These are phyloP conservation scores for Colius striatus DNA, from an alignment of 2,113 vertebrate genomes.

Conservation along the genomic window DNA sequence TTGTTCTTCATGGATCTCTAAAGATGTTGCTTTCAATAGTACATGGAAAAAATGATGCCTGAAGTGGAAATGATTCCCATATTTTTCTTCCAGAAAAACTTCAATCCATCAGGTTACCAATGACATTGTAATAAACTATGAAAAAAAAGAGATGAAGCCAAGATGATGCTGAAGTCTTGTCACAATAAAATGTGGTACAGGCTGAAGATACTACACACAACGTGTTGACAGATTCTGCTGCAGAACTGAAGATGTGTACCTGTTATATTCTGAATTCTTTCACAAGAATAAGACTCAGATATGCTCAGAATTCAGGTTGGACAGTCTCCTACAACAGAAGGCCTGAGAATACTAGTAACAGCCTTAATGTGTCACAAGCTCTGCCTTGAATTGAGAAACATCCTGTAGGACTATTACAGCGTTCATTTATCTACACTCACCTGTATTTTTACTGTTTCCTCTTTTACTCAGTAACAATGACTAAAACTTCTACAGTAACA, in stretches of 20 bases:
- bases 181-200: not conserved
- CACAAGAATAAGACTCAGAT: rapidly evolving
- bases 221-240: not conserved
- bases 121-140: not conserved
- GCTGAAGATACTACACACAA: not conserved
- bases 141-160: not conserved
- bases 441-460: not conserved
- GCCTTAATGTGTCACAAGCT: not conserved
- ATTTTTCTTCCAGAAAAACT: not conserved
- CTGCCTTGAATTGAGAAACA: not conserved
- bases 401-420: not conserved
- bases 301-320: not conserved
- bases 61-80: not conserved
- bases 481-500: not conserved
- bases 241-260: not conserved
- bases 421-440: not conserved
- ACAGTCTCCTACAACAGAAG: not conserved
- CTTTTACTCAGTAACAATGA: not conserved
- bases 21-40: not conserved
- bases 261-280: too few relatives aligned
- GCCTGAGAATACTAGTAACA: not conserved
- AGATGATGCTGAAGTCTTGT: rapidly evolving
- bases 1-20: not conserved
- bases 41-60: not conserved
- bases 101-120: not conserved